phyloP scores from a whole-genome alignment of 2,888 invertebrate genomes.

The Drosophila merina region DNA sequence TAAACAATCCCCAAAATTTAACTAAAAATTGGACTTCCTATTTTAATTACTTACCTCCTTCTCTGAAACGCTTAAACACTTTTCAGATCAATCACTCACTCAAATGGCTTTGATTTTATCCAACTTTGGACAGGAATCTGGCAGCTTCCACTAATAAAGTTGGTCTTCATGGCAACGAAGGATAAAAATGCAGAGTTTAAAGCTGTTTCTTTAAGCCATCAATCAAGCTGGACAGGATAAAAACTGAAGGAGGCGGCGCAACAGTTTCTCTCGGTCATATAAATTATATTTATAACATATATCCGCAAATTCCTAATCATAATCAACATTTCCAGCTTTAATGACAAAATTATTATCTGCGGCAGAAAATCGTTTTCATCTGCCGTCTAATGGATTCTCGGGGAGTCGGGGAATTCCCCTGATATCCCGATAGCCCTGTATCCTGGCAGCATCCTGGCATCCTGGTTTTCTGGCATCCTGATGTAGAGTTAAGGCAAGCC shows the following conservation, averaged over 20 bases:
- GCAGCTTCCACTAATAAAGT: constrained; percentile 37
- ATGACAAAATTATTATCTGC: constrained; percentile 32
- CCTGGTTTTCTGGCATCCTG: constrained; percentile 8
- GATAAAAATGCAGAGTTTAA: constrained; percentile 16
- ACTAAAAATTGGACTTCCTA: neutral
- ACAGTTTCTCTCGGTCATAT: neutral
- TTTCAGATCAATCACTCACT: constrained; percentile 38
- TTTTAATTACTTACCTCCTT: neutral
- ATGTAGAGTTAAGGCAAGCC: constrained; percentile 29
- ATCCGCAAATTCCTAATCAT: constrained; percentile 28
- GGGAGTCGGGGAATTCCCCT: constrained; percentile 20
- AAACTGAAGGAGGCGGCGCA: neutral
- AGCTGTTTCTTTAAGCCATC: constrained; percentile 6
- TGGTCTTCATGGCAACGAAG: constrained; percentile 12
- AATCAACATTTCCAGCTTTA: constrained; percentile 41
- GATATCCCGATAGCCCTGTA: constrained; percentile 5
- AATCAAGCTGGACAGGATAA: constrained; percentile 8
- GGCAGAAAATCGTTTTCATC: constrained; percentile 27
- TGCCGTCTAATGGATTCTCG: constrained; percentile 31
- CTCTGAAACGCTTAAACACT: neutral
- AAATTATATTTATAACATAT: neutral
- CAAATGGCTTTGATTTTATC: constrained; percentile 36
- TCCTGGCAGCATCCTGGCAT: constrained; percentile 1
- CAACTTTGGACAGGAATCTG: constrained; percentile 25
- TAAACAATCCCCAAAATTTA: too few relatives aligned